Percentiles rank a stretch among this genome's conserved stretches.
These are phyloP conservation scores for Hydractinia symbiolongicarpus DNA, from an alignment of 30 jellyfish, hydroid and myxozoan genomes.

Conservation along the genomic window DNA sequence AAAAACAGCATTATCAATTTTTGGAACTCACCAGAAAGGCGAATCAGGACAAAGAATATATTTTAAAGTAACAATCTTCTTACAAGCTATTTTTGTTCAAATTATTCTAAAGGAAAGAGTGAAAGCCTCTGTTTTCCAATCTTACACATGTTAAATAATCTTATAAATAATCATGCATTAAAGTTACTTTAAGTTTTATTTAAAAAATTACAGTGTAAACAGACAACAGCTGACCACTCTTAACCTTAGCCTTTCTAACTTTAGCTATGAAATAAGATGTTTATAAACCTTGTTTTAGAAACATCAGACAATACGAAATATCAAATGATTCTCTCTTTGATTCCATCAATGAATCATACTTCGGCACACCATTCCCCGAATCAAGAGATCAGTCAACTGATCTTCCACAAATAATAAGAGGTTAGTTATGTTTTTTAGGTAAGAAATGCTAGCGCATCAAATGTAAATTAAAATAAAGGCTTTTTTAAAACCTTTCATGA, in stretches of 20 bases:
- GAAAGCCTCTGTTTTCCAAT: too few species aligned
- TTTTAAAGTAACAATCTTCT: conserved; percentile 30
- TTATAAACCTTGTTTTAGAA: conserved; percentile 7
- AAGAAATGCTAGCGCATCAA: too few species aligned
- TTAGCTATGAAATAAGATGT: background rate
- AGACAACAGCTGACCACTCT: too few species aligned
- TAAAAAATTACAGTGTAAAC: too few species aligned
- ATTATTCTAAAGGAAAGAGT: too few species aligned
- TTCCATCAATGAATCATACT: conserved; percentile 38
- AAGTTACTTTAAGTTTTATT: too few species aligned
- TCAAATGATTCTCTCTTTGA: conserved; percentile 37
- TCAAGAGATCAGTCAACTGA: conserved; percentile 51
- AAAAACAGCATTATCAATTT: conserved; percentile 40
- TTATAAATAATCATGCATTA: too few species aligned
- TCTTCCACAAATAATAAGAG: conserved; percentile 34
- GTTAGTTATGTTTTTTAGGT: too few species aligned
- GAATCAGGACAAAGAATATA: conserved; percentile 33
- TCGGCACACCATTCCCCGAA: conserved; percentile 41
- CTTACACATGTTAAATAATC: too few species aligned
- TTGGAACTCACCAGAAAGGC: conserved; percentile 38
- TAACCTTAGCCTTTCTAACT: too few species aligned
- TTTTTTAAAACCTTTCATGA: too few species aligned
- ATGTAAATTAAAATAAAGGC: too few species aligned
- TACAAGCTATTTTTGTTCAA: background rate
- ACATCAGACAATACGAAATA: conserved; percentile 22